phyloP scores from a whole-genome alignment of 2,888 invertebrate species.

The Zhuqinia jingwanae region DNA sequence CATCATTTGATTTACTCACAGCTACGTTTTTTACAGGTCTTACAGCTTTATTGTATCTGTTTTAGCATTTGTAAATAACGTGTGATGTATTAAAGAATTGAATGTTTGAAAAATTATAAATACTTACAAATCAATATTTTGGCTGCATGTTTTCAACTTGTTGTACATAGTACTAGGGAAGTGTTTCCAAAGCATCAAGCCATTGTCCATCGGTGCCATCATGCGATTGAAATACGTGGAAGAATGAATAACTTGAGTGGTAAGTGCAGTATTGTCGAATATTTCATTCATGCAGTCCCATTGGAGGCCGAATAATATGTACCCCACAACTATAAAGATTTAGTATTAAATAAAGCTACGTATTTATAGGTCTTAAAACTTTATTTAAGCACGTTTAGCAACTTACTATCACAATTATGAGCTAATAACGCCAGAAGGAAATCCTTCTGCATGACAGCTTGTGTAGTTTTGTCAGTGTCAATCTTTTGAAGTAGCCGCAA shows the following conservation, averaged over 20 bases:
- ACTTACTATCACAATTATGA: conserved; percentile 90
- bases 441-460: conserved; percentile 82
- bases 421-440: conserved; percentile 87
- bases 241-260: conserved; percentile 87
- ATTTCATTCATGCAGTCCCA: conserved; percentile 63
- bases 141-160: conserved; percentile 86
- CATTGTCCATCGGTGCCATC: conserved; percentile 87
- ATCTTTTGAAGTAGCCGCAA: conserved; percentile 84
- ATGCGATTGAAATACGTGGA: conserved; percentile 88
- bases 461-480: conserved; percentile 80
- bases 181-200: conserved; percentile 86
- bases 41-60: too few relatives aligned
- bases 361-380: too few relatives aligned
- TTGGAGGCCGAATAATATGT: conserved; percentile 67
- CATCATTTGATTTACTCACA: too few relatives aligned
- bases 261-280: conserved; percentile 84
- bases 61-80: neutral
- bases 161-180: conserved; percentile 88
- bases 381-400: neutral
- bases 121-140: conserved; percentile 86
- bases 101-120: too few relatives aligned
- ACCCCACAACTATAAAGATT: conserved; percentile 58
- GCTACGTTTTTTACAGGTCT: too few relatives aligned
- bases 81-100: neutral
- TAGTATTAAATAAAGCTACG: neutral